Evolutionary conservation across 2,888 invertebrate genomes (phyloP).

Genomic region (Oasisia sp.): DNA sequence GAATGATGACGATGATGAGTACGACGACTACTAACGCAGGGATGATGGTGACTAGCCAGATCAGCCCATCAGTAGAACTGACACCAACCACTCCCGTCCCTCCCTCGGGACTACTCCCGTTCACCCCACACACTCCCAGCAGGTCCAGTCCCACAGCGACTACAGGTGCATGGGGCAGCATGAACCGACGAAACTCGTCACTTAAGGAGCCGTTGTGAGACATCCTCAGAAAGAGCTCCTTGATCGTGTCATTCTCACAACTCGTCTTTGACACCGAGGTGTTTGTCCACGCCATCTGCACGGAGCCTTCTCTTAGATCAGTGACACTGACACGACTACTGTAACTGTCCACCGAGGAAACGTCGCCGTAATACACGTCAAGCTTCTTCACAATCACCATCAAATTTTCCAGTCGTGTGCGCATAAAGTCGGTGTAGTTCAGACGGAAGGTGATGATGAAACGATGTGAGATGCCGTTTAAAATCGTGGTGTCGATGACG

Average conservation of each 20-base stretch:
- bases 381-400: constrained; percentile 30
- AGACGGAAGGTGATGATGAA: constrained; percentile 42
- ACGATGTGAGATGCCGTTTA: constrained; percentile 38
- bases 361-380: neutral
- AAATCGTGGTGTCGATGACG: constrained; percentile 35
- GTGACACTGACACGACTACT: constrained; percentile 40
- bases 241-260: constrained; percentile 40
- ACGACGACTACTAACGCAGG: constrained; percentile 34
- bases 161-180: constrained; percentile 25
- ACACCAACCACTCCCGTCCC: neutral
- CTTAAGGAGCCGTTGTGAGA: constrained; percentile 7
- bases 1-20: constrained; percentile 42
- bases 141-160: neutral
- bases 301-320: constrained; percentile 41
- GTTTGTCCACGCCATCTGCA: constrained; percentile 46
- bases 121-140: neutral
- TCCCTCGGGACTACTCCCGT: neutral
- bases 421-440: constrained; percentile 42
- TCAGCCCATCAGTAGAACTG: constrained; percentile 23
- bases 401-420: constrained; percentile 35
- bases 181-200: neutral
- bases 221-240: constrained; percentile 24
- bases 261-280: constrained; percentile 37
- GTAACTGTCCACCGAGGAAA: neutral
- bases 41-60: constrained; percentile 44